phyloP scores from a whole-genome alignment of 2,797 vertebrate genomes.

The Myoxocephalus aenaeus region DNA sequence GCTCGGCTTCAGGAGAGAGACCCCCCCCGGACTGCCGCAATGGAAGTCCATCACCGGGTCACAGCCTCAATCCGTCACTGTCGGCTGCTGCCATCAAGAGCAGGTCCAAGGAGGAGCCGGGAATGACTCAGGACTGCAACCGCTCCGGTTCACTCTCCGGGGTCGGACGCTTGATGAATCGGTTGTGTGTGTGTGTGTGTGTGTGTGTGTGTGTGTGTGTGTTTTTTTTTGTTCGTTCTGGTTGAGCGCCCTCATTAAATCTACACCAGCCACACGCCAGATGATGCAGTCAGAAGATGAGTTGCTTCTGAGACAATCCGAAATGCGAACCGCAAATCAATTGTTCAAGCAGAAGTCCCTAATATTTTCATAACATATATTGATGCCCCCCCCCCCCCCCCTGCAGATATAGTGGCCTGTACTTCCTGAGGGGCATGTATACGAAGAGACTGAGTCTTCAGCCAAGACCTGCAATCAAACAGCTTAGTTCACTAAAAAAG shows the following conservation, averaged over 20 bases:
- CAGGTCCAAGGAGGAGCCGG: slow-evolving; percentile 60
- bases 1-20: slow-evolving; percentile 34
- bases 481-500: slow-evolving; percentile 44
- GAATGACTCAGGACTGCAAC: slow-evolving; percentile 51
- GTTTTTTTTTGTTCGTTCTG: slow-evolving; percentile 21
- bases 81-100: slow-evolving; percentile 58
- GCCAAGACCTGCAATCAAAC: slow-evolving; percentile 40
- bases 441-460: slow-evolving; percentile 13
- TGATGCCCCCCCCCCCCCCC: slow-evolving; percentile 15
- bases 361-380: slow-evolving; percentile 29
- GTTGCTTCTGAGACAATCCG: slow-evolving; percentile 15
- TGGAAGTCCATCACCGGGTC: slow-evolving; percentile 76
- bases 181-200: background rate
- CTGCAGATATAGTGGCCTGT: slow-evolving; percentile 2
- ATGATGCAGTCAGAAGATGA: background rate
- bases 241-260: slow-evolving; percentile 36
- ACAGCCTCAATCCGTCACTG: slow-evolving; percentile 77
- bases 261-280: background rate
- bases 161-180: slow-evolving; percentile 51
- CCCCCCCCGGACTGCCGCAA: slow-evolving; percentile 61
- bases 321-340: slow-evolving; percentile 1
- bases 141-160: slow-evolving; percentile 24
- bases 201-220: too few relatives aligned
- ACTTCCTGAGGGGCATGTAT: slow-evolving; percentile 7
- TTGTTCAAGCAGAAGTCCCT: background rate